phyloP scores from a whole-genome alignment of 2,113 vertebrate species.

The Picathartes gymnocephalus region DNA sequence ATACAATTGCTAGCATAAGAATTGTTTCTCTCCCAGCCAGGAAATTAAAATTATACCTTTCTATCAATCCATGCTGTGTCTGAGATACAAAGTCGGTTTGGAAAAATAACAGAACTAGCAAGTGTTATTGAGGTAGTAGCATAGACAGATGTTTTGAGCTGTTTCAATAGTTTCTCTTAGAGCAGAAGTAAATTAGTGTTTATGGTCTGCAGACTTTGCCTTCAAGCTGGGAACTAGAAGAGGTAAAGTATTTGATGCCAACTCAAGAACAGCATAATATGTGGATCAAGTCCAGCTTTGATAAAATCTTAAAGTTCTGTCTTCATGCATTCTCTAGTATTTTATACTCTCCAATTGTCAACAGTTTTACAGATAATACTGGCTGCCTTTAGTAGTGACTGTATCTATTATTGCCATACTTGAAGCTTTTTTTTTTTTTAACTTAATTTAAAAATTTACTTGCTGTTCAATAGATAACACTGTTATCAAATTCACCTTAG shows the following conservation, averaged over 20 bases:
- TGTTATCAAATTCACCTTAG: not conserved
- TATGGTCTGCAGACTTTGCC: not conserved
- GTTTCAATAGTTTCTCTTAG: not conserved
- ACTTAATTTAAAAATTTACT: not conserved
- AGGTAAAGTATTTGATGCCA: not conserved
- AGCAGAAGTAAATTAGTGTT: not conserved
- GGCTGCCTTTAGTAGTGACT: not conserved
- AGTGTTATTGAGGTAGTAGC: not conserved
- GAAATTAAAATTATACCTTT: not conserved
- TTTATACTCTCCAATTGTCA: not conserved
- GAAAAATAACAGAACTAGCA: not conserved
- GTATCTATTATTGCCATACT: not conserved
- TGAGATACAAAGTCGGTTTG: not conserved
- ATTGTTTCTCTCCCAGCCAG: not conserved
- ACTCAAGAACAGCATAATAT: not conserved
- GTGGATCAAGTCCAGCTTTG: not conserved
- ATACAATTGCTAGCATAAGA: not conserved
- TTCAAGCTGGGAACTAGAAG: not conserved
- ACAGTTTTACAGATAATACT: not conserved
- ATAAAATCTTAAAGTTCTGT: not conserved
- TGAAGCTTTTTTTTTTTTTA: not conserved
- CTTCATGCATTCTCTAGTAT: not conserved
- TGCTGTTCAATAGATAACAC: not conserved
- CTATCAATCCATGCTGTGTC: not conserved
- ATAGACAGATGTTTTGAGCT: not conserved